Percentiles rank a stretch among this genome's conserved stretches.
Evolutionary conservation across 2,113 vertebrate species (phyloP).

Genomic region (Labrus mixtus): DNA sequence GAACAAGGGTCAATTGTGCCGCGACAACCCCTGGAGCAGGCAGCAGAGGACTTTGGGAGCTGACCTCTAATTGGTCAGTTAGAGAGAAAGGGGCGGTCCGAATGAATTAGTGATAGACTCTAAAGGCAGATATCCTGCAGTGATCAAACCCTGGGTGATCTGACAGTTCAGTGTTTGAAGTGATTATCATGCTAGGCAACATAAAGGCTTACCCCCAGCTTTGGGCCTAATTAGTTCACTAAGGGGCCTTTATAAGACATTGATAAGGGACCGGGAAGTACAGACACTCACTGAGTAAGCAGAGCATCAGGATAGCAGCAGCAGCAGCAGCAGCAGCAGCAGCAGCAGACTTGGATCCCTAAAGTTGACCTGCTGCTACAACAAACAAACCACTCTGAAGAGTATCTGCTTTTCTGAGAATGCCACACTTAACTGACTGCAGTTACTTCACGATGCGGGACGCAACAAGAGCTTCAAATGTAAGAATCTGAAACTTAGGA

Average conservation of each 20-base stretch:
- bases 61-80: conserved; percentile 73
- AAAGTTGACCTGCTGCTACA: conserved; percentile 59
- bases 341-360: conserved; percentile 62
- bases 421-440: conserved; percentile 88
- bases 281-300: conserved; percentile 49
- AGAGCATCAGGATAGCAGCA: conserved; percentile 55
- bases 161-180: conserved; percentile 88
- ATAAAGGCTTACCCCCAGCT: conserved; percentile 84
- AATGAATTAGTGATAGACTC: conserved; percentile 82
- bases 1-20: conserved; percentile 86
- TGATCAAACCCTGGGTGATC: conserved; percentile 88
- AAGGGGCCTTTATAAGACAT: conserved; percentile 82
- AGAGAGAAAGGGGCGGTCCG: conserved; percentile 77
- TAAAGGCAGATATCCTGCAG: conserved; percentile 83
- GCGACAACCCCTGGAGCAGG: conserved; percentile 86
- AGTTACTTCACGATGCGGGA: conserved; percentile 85
- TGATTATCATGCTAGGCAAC: conserved; percentile 83
- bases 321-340: conserved; percentile 53
- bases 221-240: conserved; percentile 85
- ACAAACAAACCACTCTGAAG: conserved; percentile 58
- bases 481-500: conserved; percentile 65
- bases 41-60: conserved; percentile 80
- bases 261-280: conserved; percentile 69
- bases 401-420: conserved; percentile 72
- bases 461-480: conserved; percentile 82